These are phyloP conservation scores for Microctenopoma lineatum DNA, from an alignment of 2,797 vertebrate genomes.

Conservation along the genomic window DNA sequence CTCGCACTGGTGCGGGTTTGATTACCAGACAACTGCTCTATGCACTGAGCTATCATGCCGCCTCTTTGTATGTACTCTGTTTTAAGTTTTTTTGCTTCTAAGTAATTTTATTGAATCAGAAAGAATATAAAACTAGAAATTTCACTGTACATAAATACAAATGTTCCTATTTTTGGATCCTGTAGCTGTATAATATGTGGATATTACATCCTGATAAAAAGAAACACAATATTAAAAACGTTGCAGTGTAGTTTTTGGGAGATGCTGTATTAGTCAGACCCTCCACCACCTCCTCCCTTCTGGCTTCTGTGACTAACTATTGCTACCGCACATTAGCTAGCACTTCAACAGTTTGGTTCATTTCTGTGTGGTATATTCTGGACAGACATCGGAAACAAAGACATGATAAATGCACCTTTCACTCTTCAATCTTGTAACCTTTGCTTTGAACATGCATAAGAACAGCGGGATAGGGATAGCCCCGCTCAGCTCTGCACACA, in stretches of 20 bases:
- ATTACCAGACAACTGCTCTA: too few species aligned
- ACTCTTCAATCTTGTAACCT: conserved; percentile 37
- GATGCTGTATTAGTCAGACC: conserved; percentile 46
- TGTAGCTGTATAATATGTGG: conserved; percentile 24
- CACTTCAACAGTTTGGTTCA: conserved; percentile 37
- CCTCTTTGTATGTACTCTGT: neutral
- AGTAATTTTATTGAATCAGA: too few species aligned
- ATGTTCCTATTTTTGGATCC: neutral
- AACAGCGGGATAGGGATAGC: conserved; percentile 50
- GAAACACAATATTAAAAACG: conserved; percentile 44
- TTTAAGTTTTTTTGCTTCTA: too few species aligned
- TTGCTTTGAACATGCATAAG: conserved; percentile 40
- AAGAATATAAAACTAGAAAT: neutral
- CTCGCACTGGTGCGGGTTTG: too few species aligned
- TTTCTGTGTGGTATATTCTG: conserved; percentile 33
- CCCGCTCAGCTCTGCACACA: conserved; percentile 28
- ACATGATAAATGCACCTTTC: conserved; percentile 30
- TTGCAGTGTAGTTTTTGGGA: conserved; percentile 54
- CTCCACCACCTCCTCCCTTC: conserved; percentile 32
- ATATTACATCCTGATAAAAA: conserved; percentile 36
- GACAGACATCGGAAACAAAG: conserved; percentile 32
- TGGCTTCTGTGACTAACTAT: conserved; percentile 55
- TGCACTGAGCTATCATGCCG: too few species aligned
- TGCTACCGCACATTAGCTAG: conserved; percentile 47
- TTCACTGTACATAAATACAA: neutral